Evolutionary conservation across 2,797 vertebrate genomes (phyloP).

Genomic region (Sebastes kiyomatsui): DNA sequence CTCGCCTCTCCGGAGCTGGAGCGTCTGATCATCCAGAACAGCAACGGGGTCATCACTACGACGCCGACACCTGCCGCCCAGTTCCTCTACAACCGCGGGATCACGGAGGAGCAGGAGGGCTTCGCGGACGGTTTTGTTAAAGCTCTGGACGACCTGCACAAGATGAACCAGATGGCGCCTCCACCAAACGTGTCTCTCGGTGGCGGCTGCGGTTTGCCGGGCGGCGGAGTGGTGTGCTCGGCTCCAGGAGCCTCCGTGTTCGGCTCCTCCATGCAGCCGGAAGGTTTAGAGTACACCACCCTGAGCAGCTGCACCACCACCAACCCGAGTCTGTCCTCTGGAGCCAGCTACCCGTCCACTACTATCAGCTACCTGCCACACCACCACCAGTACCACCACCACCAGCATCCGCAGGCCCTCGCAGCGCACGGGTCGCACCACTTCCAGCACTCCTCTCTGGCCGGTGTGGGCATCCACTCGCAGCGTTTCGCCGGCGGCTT

Average conservation of each 20-base stretch:
- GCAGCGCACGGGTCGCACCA: slow-evolving; percentile 76
- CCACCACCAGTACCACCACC: slow-evolving; percentile 77
- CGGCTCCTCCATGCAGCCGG: slow-evolving; percentile 79
- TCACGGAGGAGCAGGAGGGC: slow-evolving; percentile 92
- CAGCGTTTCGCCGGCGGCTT: slow-evolving; percentile 75
- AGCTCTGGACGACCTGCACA: slow-evolving; percentile 94
- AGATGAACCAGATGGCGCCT: slow-evolving; percentile 94
- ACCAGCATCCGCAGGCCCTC: slow-evolving; percentile 72
- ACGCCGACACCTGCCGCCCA: slow-evolving; percentile 84
- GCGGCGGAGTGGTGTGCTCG: slow-evolving; percentile 40
- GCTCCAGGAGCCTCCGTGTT: slow-evolving; percentile 76
- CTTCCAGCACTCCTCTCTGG: slow-evolving; percentile 77
- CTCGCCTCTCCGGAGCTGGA: slow-evolving; percentile 92
- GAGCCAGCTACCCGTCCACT: slow-evolving; percentile 85
- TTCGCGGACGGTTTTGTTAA: slow-evolving; percentile 93
- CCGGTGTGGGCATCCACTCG: slow-evolving; percentile 69
- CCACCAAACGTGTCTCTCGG: slow-evolving; percentile 90
- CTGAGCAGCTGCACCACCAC: slow-evolving; percentile 85
- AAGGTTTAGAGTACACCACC: slow-evolving; percentile 91
- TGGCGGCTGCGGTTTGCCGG: slow-evolving; percentile 51
- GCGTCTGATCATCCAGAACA: slow-evolving; percentile 92
- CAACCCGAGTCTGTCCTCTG: slow-evolving; percentile 80
- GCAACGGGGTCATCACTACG: slow-evolving; percentile 91
- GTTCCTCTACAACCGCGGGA: slow-evolving; percentile 86
- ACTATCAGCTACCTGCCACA: slow-evolving; percentile 93